A percentile compares a stretch with the other conserved stretches of the same genome.
Conservation (phyloP, 1,140 invertebrate genomes). For the Diorhabda carinulata region DNA sequence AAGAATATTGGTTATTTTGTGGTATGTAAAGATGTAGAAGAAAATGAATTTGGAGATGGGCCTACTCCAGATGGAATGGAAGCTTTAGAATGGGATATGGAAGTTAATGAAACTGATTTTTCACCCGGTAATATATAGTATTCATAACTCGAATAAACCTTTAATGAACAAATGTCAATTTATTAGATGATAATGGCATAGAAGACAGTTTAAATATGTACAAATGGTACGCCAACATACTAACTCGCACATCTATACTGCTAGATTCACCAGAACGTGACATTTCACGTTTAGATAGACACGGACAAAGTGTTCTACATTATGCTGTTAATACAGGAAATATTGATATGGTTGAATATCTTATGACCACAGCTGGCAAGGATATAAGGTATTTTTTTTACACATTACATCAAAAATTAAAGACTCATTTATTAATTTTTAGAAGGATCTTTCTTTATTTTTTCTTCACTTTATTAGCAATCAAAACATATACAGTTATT, state of each 20-base stretch:
- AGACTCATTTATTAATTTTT: too few species aligned
- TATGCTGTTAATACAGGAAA: constrained; percentile 55
- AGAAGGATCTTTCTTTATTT: too few species aligned
- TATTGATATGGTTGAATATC: constrained; percentile 50
- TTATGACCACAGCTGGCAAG: constrained; percentile 36
- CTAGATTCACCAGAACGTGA: constrained; percentile 44
- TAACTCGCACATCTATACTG: constrained; percentile 52
- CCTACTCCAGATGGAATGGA: constrained; percentile 60
- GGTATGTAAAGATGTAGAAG: constrained; percentile 41
- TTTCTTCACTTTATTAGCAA: too few species aligned
- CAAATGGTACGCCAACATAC: constrained; percentile 55
- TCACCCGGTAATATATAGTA: constrained; percentile 24
- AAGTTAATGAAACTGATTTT: constrained; percentile 47
- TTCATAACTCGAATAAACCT: background rate
- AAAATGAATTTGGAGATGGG: constrained; percentile 49
- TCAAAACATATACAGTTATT: too few species aligned
- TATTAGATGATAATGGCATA: constrained; percentile 35
- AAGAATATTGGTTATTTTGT: constrained; percentile 49
- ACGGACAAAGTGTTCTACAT: constrained; percentile 55
- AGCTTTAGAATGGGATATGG: constrained; percentile 57
- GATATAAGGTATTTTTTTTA: constrained; percentile 25
- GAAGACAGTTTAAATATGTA: constrained; percentile 46
- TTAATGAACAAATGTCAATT: background rate
- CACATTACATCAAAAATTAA: too few species aligned
- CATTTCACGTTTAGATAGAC: constrained; percentile 50